These are phyloP conservation scores for Melipona beecheii DNA, from an alignment of 2,888 invertebrate species.

Conservation along the genomic window DNA sequence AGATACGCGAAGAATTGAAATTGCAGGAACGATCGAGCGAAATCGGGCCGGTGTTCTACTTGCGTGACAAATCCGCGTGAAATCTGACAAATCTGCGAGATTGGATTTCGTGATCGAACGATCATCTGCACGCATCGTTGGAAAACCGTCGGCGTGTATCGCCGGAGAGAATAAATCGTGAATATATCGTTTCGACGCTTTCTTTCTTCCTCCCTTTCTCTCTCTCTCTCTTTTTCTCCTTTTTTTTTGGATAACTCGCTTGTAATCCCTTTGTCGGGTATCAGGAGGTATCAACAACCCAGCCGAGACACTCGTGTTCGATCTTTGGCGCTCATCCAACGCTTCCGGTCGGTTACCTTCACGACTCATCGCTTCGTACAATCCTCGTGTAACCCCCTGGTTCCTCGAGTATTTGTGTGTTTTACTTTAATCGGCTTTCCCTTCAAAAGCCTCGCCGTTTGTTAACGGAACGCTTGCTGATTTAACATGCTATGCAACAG, in stretches of 20 bases:
- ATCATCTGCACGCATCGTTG: constrained; percentile 32
- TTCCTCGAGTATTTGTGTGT: constrained; percentile 36
- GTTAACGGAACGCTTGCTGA: constrained; percentile 24
- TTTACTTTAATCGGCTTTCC: constrained; percentile 47
- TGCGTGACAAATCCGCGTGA: constrained; percentile 51
- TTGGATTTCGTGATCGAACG: constrained; percentile 43
- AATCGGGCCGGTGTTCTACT: constrained; percentile 28
- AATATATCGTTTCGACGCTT: constrained; percentile 44
- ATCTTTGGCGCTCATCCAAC: constrained; percentile 76
- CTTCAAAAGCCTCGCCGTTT: constrained; percentile 4
- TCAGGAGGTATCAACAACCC: constrained; percentile 75
- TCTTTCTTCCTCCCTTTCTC: too few relatives aligned
- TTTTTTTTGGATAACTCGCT: constrained; percentile 50
- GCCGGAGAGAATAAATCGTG: constrained; percentile 56
- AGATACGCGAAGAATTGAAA: not conserved
- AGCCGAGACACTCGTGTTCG: constrained; percentile 72
- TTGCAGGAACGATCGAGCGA: constrained; percentile 30
- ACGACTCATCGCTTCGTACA: constrained; percentile 74
- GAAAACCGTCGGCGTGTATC: not conserved
- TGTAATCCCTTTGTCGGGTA: constrained; percentile 67
- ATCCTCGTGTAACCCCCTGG: constrained; percentile 38
- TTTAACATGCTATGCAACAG: not conserved
- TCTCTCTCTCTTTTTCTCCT: not conserved
- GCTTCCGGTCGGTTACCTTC: constrained; percentile 73
- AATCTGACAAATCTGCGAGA: constrained; percentile 43